Evolutionary conservation across 2,888 invertebrate genomes (phyloP), one percentile per base, ranked within the genome.

Genomic region (Heliconius cydno): DNA sequence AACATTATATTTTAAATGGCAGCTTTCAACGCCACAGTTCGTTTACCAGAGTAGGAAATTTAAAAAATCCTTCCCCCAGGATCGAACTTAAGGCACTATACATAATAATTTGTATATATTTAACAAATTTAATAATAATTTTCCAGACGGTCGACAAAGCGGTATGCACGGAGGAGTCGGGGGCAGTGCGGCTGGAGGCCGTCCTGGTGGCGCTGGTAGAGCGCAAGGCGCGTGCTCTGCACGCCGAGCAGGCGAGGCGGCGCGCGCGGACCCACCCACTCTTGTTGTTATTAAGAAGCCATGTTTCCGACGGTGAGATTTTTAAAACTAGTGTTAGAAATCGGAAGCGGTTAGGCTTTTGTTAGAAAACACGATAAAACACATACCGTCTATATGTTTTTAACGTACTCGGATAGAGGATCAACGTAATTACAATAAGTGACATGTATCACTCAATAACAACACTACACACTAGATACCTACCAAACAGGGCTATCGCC

Each of bases 171-270:
- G 97, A 97, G 92, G 96, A 96, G 85, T 88, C 91, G 80, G 93
- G 95, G 87, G 96, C 97, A 88, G 96, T 96, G 83, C 96, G 96
- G 85, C 94, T 96, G 88, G 97, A 97, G 91, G 96, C 97, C 75
- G 96, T 97, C 84, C 94, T 97, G 85, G 96, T 97, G 78, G 96
- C 97, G 84, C 94, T 97, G 83, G 96, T 97, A 84, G 96, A 97
- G 91, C 96, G 96, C 86, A 97, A 97, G 86, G 94, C 95, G 77
- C 93, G 94, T 85, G 94, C 94, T 71, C 84, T 95, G 85, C 95
- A 95, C 96, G 96, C 90, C 94, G 96, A 92, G 94, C 97, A 88
- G 91, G 96, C 92, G 94, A 95, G 89, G 91, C 94, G 86, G 85
- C 91, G 85, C 85, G 89, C 85, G 84, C 91, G 88, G 85, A 90